Base-by-base conservation (phyloP, 2,113 vertebrate genomes). In the Peromyscus maniculatus region DNA sequence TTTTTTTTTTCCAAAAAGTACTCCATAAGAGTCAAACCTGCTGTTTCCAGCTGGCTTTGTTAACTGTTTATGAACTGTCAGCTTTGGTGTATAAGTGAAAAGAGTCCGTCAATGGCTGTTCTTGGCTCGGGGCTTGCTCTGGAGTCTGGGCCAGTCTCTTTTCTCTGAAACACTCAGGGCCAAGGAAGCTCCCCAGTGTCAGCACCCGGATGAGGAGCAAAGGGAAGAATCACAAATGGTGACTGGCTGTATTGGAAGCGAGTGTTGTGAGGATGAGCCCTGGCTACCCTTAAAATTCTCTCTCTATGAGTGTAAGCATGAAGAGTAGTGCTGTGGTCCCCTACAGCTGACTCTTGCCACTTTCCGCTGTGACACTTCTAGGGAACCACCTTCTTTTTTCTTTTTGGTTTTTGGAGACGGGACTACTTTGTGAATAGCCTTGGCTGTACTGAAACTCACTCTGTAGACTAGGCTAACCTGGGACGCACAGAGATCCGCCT, bases 61-160 rank as follows among this genome's bases (percentile, higher is more conserved):
- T 75, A 91, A 79, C 67, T 39, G 28, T 59, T 92, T 80, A 46
- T 67, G 69, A 93, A 87, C 52, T n/a, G 59, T 94, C 91, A 78
- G 52, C 19, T 80, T 69, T 77, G 88, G 59, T 82, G 59, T 16
- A 66, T 64, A 75, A 64, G 46, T 75, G 92, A 16, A 10, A 4
- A 46, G 82, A 93, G 26, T 22, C 28, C 64, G 79, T 55, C 57
- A 89, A 28, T 91, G 75, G 57, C 93, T 92, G 52, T 36, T 28
- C 2, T 28, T 26, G 16, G 33, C 69, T 82, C 89, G n/a, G 24
- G 57, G 71, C 49, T 88, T 69, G 90, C 33, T 46, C 77, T 57
- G 72, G 77, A 43, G 57, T 87, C 24, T 52, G 82, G 72, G 24
- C 87, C 74, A 26, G 39, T 66, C n/a, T 52, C 26, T 46, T 77